Percentiles rank a stretch among this genome's conserved stretches.
Evolutionary conservation across 2,888 invertebrate species (phyloP).

Genomic region (Sycophila texana): DNA sequence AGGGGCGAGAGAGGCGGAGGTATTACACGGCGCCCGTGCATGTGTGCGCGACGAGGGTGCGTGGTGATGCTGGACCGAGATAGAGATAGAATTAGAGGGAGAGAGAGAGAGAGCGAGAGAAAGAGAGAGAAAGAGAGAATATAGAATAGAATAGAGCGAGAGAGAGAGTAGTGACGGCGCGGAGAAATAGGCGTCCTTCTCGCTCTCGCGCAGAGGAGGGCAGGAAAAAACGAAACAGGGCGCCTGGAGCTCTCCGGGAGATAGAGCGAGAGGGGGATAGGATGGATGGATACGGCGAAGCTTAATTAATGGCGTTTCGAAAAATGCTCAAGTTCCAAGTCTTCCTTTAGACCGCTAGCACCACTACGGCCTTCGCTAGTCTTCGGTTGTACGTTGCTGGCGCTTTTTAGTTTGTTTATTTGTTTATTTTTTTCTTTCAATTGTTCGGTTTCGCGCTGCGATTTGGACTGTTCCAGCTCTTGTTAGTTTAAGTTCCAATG

Average conservation of each 20-base stretch:
- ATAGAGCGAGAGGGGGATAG: slow-evolving; percentile 29
- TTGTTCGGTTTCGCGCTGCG: no score
- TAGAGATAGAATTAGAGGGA: slow-evolving; percentile 49
- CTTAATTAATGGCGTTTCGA: slow-evolving; percentile 57
- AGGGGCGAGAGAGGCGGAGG: slow-evolving; percentile 52
- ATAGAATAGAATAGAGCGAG: no score
- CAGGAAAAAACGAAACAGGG: background rate
- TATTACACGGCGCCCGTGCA: slow-evolving; percentile 30
- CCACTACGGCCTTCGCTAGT: background rate
- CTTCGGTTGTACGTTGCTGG: background rate
- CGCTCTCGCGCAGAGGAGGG: background rate
- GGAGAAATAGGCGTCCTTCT: slow-evolving; percentile 41
- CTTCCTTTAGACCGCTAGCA: background rate
- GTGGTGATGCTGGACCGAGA: slow-evolving; percentile 45
- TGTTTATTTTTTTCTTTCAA: background rate
- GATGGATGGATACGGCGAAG: slow-evolving; percentile 49
- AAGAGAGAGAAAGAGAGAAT: slow-evolving; percentile 51
- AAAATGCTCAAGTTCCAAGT: slow-evolving; percentile 41
- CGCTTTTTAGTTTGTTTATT: background rate
- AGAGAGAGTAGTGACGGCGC: slow-evolving; percentile 11
- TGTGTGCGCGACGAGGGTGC: slow-evolving; percentile 38
- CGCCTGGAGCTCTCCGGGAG: background rate
- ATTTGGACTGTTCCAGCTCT: no score
- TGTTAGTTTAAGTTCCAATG: no score
- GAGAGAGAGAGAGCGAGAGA: slow-evolving; percentile 30